phyloP scores from a whole-genome alignment of 1,140 invertebrate genomes.

The Dolichoris vasculosae region DNA sequence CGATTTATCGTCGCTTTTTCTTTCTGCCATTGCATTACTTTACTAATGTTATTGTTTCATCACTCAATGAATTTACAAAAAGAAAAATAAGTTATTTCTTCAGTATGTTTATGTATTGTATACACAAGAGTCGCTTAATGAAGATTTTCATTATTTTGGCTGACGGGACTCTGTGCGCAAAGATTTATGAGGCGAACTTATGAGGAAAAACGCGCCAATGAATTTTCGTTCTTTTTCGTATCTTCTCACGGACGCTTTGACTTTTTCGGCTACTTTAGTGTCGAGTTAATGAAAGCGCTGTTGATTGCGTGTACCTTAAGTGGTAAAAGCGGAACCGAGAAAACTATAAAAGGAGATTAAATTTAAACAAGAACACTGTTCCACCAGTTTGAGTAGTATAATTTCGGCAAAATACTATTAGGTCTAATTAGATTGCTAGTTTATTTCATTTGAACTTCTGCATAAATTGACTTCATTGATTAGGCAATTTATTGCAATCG shows the following conservation, averaged over 20 bases:
- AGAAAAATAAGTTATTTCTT: too few relatives aligned
- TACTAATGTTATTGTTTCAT: too few relatives aligned
- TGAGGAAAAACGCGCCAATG: neutral
- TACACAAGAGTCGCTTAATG: neutral
- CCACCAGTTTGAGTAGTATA: constrained; percentile 34
- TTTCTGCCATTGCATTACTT: too few relatives aligned
- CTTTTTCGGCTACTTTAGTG: neutral
- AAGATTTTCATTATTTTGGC: neutral
- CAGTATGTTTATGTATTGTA: too few relatives aligned
- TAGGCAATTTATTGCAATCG: neutral
- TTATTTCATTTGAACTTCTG: neutral
- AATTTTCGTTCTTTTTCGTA: neutral
- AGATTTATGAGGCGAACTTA: neutral
- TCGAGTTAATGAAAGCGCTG: neutral
- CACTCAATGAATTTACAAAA: too few relatives aligned
- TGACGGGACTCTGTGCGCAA: neutral
- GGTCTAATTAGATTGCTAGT: constrained; percentile 6
- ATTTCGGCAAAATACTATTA: constrained; percentile 20
- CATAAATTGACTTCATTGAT: neutral
- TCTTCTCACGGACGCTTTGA: neutral
- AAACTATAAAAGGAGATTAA: constrained; percentile 17
- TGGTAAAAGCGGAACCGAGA: neutral
- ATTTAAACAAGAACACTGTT: neutral
- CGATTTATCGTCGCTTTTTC: too few relatives aligned
- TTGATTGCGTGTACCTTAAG: neutral